phyloP scores from a whole-genome alignment of 2,113 vertebrate species.

The Sclerurus mexicanus region DNA sequence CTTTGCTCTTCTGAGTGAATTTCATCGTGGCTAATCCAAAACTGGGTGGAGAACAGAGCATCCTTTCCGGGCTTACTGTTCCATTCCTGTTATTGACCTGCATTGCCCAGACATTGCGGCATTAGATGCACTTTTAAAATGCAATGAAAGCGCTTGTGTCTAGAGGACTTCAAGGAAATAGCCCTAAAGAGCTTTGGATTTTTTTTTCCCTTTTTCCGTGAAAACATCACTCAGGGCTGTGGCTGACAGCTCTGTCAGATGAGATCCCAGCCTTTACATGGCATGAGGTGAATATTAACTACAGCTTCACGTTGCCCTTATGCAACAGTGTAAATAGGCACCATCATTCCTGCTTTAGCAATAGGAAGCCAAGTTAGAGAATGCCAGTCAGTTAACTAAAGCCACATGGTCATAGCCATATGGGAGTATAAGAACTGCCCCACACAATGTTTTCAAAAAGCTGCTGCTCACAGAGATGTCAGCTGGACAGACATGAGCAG shows the following conservation, averaged over 20 bases:
- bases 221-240: background rate
- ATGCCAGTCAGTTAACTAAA: background rate
- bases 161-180: background rate
- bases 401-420: background rate
- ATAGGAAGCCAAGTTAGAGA: background rate
- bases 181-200: background rate
- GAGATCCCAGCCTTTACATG: slow-evolving; percentile 10
- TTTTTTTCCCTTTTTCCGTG: background rate
- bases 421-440: background rate
- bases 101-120: background rate
- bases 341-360: background rate
- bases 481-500: background rate
- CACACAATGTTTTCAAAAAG: background rate
- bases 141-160: background rate
- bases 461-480: background rate
- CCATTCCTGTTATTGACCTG: background rate
- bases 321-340: slow-evolving; percentile 13
- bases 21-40: background rate
- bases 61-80: background rate
- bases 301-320: background rate
- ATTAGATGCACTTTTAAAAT: background rate
- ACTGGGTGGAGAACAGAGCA: background rate
- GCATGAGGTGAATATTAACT: slow-evolving; percentile 51
- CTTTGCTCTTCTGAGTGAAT: background rate
- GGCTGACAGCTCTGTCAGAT: slow-evolving; percentile 23